Evolutionary conservation across 2,888 invertebrate species (phyloP).

Genomic region (Melinaea menophilus): DNA sequence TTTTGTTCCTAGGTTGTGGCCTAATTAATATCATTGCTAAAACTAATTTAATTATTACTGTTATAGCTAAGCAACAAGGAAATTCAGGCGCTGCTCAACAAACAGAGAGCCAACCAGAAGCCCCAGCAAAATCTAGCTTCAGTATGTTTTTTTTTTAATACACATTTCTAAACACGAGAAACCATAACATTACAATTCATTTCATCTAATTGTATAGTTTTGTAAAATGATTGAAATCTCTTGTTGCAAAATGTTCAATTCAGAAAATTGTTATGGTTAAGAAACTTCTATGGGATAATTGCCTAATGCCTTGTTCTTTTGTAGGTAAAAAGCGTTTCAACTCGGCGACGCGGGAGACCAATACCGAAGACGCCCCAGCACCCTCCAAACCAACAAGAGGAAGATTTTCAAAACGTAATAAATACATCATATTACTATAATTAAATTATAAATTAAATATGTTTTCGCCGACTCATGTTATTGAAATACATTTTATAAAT

Average conservation of each 20-base stretch:
- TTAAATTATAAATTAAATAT: too few species aligned
- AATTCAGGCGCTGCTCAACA: slow-evolving; percentile 41
- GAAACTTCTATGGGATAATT: slow-evolving; percentile 9
- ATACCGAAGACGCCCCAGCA: slow-evolving; percentile 54
- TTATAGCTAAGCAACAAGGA: slow-evolving; percentile 61
- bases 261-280: too few species aligned
- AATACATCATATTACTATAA: slow-evolving; percentile 9
- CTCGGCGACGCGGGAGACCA: slow-evolving; percentile 53
- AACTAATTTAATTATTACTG: neutral
- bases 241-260: too few species aligned
- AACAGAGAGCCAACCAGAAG: slow-evolving; percentile 47
- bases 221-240: too few species aligned
- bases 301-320: slow-evolving; percentile 17
- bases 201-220: too few species aligned
- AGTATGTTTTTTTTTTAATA: slow-evolving; percentile 47
- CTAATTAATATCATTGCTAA: too few species aligned
- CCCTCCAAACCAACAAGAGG: slow-evolving; percentile 57
- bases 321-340: slow-evolving; percentile 60
- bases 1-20: too few species aligned
- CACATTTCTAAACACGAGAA: too few species aligned
- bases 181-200: too few species aligned
- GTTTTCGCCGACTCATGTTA: too few species aligned
- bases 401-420: slow-evolving; percentile 69
- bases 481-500: too few species aligned
- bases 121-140: slow-evolving; percentile 57